Conservation (phyloP, 2,797 vertebrate species). For the Paramormyrops hopkinsi region DNA sequence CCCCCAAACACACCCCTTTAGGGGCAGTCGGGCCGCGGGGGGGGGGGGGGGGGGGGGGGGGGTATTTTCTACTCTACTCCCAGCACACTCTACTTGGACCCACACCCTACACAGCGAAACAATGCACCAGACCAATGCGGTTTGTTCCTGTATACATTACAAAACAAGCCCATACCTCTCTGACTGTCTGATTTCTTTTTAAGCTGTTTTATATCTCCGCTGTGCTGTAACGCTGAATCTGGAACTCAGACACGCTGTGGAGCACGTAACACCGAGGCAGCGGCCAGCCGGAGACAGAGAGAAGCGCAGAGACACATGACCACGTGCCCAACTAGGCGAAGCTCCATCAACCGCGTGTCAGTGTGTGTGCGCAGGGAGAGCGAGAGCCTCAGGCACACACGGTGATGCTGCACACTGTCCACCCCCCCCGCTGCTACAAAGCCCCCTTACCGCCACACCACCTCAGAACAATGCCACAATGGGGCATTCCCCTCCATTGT, state of each 20-base stretch:
- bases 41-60: background rate
- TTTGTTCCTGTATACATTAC: background rate
- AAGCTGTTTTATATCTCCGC: background rate
- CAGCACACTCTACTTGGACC: background rate
- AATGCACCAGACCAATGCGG: background rate
- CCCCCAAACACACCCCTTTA: no score
- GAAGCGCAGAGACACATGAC: background rate
- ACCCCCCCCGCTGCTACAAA: background rate
- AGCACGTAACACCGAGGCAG: background rate
- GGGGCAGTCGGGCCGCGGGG: no score
- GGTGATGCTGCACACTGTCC: background rate
- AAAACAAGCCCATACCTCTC: background rate
- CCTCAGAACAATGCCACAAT: slow-evolving; percentile 13
- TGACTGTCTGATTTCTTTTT: background rate
- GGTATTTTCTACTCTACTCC: background rate
- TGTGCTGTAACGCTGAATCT: background rate
- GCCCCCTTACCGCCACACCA: background rate
- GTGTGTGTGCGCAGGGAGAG: no score
- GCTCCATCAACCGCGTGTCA: background rate
- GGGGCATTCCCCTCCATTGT: slow-evolving; percentile 17
- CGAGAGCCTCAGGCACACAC: background rate
- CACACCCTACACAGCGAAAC: background rate
- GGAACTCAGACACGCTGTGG: background rate
- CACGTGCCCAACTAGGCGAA: background rate
- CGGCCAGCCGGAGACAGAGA: background rate